Percentiles rank a stretch among this genome's conserved stretches.
Evolutionary conservation across 2,797 vertebrate genomes (phyloP).

Genomic region (Gymnothorax javanicus): DNA sequence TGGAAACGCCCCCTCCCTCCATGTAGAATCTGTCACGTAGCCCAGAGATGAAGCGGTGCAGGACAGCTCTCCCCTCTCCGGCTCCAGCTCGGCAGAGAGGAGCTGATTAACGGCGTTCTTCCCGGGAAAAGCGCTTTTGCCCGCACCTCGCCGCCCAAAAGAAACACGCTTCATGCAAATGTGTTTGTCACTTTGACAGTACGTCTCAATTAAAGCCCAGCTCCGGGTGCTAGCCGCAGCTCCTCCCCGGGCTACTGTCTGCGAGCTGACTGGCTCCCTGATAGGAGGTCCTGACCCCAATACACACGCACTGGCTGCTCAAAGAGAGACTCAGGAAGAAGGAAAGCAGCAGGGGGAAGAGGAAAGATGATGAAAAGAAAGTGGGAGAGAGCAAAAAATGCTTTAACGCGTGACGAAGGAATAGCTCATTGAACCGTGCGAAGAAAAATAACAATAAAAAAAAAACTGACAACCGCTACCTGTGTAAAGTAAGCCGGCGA

Average conservation of each 20-base stretch:
- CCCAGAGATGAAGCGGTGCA: slow-evolving; percentile 65
- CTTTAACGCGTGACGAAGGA: slow-evolving; percentile 58
- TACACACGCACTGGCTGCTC: slow-evolving; percentile 45
- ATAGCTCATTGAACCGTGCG: slow-evolving; percentile 47
- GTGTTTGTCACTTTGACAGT: slow-evolving; percentile 97
- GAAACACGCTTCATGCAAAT: slow-evolving; percentile 94
- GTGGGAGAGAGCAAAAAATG: slow-evolving; percentile 39
- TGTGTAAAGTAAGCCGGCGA: slow-evolving; percentile 42
- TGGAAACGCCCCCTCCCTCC: slow-evolving; percentile 52
- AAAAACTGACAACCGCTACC: slow-evolving; percentile 62
- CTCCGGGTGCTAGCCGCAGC: slow-evolving; percentile 70
- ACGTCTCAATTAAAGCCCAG: slow-evolving; percentile 93
- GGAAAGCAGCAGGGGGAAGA: slow-evolving; percentile 34
- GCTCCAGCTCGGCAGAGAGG: slow-evolving; percentile 76
- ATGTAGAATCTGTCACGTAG: slow-evolving; percentile 79
- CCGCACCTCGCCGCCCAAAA: slow-evolving; percentile 54
- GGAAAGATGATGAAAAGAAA: slow-evolving; percentile 11
- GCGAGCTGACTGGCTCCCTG: slow-evolving; percentile 79
- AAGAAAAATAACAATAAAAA: slow-evolving; percentile 29
- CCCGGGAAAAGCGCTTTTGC: slow-evolving; percentile 65
- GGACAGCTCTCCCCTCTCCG: slow-evolving; percentile 72
- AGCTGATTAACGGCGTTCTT: slow-evolving; percentile 89
- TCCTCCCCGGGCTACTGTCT: slow-evolving; percentile 66
- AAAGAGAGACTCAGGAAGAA: slow-evolving; percentile 41
- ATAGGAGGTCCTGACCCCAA: slow-evolving; percentile 57